Evolutionary conservation across 2,888 invertebrate species (phyloP).

Genomic region (Cephonodes hylas): DNA sequence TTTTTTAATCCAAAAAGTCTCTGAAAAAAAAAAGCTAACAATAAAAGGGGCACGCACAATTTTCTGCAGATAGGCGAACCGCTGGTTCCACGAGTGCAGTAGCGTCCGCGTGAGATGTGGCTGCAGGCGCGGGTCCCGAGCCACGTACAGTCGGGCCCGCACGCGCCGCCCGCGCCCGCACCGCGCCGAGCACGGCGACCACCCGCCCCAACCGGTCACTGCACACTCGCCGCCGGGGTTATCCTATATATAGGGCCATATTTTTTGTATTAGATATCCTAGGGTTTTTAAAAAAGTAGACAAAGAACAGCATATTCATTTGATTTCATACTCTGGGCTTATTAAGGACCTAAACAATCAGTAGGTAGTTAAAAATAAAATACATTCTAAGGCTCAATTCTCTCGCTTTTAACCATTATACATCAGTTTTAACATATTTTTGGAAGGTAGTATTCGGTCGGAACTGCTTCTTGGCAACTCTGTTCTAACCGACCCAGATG

Average conservation of each 20-base stretch:
- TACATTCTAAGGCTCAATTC: too few relatives aligned
- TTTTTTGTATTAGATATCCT: too few relatives aligned
- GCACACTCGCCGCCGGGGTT: slow-evolving; percentile 74
- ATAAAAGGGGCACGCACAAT: slow-evolving; percentile 39
- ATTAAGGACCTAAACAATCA: too few relatives aligned
- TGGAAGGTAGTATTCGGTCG: too few relatives aligned
- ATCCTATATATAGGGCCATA: slow-evolving; percentile 36
- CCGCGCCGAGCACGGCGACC: slow-evolving; percentile 89
- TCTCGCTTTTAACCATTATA: too few relatives aligned
- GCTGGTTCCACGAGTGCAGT: slow-evolving; percentile 49
- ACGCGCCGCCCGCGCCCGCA: slow-evolving; percentile 87
- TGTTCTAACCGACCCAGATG: too few relatives aligned
- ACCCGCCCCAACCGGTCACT: slow-evolving; percentile 87
- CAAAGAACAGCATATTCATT: background rate
- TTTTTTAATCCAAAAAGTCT: too few relatives aligned
- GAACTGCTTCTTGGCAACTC: too few relatives aligned
- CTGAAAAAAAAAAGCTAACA: background rate
- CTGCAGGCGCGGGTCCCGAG: slow-evolving; percentile 47
- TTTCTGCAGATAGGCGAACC: slow-evolving; percentile 56
- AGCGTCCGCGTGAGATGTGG: slow-evolving; percentile 45
- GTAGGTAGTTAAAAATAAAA: too few relatives aligned
- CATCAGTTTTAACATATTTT: too few relatives aligned
- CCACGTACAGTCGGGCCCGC: slow-evolving; percentile 76
- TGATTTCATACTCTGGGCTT: background rate
- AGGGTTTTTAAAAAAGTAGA: too few relatives aligned